Evolutionary conservation across 2,113 vertebrate species (phyloP).

Genomic region (Ciconia maguari): DNA sequence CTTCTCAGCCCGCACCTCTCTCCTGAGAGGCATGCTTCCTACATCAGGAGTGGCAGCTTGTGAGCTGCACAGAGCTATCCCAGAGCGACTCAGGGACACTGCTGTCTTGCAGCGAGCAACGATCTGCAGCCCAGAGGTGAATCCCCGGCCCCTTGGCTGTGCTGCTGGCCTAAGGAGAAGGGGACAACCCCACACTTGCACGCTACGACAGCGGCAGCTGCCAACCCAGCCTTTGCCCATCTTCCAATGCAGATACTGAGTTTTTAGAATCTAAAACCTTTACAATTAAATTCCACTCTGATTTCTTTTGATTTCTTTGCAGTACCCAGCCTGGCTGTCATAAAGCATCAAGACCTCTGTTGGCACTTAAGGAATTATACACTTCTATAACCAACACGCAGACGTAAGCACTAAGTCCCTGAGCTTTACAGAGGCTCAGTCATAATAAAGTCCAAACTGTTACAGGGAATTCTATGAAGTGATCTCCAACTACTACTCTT

Average conservation of each 20-base stretch:
- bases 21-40: background rate
- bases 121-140: background rate
- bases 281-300: background rate
- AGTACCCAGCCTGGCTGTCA: background rate
- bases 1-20: background rate
- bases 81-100: background rate
- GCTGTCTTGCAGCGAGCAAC: background rate
- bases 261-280: background rate
- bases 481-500: background rate
- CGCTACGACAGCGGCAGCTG: fast-evolving
- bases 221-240: background rate
- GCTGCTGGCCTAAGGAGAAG: background rate
- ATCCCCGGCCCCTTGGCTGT: background rate
- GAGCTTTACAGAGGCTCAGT: background rate
- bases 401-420: fast-evolving
- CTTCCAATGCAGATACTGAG: background rate
- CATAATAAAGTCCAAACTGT: background rate
- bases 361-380: fast-evolving
- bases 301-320: background rate
- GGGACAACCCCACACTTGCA: background rate
- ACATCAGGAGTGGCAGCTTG: background rate
- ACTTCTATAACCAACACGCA: background rate
- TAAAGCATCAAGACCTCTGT: background rate
- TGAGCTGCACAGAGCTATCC: background rate
- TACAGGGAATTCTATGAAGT: background rate